Evolutionary conservation across 2,888 invertebrate genomes (phyloP).

Genomic region (Pyrrhia umbra): DNA sequence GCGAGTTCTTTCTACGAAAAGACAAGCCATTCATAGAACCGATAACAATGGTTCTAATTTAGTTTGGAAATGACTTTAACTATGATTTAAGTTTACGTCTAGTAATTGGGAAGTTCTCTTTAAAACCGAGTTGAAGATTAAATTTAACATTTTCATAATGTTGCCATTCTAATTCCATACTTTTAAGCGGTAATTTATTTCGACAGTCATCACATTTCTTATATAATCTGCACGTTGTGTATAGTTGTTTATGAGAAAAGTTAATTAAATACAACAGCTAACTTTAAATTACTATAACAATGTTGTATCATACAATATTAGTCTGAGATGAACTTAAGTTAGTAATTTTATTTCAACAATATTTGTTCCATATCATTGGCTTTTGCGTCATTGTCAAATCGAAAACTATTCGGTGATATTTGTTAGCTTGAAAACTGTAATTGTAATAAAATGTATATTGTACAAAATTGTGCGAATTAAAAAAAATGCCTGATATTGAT

Average conservation of each 20-base stretch:
- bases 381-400: slow-evolving; percentile 47
- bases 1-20: too few relatives aligned
- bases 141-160: not conserved
- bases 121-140: too few relatives aligned
- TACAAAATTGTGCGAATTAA: slow-evolving; percentile 88
- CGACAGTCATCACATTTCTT: not conserved
- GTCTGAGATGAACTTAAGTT: slow-evolving; percentile 11
- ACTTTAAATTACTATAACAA: slow-evolving; percentile 27
- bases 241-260: slow-evolving; percentile 47
- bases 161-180: not conserved
- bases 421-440: slow-evolving; percentile 68
- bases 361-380: slow-evolving; percentile 35
- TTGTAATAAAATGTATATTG: slow-evolving; percentile 81
- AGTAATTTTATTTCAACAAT: slow-evolving; percentile 30
- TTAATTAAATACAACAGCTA: slow-evolving; percentile 25
- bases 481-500: slow-evolving; percentile 88
- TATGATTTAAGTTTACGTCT: too few relatives aligned
- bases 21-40: too few relatives aligned
- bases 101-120: too few relatives aligned
- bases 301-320: slow-evolving; percentile 41
- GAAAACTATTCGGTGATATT: slow-evolving; percentile 60
- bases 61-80: too few relatives aligned
- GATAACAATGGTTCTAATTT: too few relatives aligned
- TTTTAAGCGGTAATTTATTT: not conserved
- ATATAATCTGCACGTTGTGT: not conserved